These are phyloP conservation scores for Antennarius striatus DNA, from an alignment of 2,113 vertebrate species.

Conservation along the genomic window DNA sequence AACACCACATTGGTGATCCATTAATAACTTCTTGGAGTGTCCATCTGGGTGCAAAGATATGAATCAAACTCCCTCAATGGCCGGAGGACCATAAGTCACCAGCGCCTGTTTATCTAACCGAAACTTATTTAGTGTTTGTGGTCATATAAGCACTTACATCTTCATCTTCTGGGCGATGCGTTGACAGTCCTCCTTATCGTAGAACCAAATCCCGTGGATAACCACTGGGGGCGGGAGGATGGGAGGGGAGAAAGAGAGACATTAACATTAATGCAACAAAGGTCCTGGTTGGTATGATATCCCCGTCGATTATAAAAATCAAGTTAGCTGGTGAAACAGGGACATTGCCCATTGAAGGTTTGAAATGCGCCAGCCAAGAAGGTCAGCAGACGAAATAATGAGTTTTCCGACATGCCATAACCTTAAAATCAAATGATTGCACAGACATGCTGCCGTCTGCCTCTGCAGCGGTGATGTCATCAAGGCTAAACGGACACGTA, in stretches of 20 bases:
- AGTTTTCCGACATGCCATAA: constrained; percentile 9
- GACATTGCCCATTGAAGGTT: neutral
- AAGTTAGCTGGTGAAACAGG: constrained; percentile 6
- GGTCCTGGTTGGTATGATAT: constrained; percentile 8
- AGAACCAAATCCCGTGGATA: constrained; percentile 99
- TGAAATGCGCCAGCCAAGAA: neutral
- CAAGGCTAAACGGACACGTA: constrained; percentile 20
- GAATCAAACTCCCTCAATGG: neutral
- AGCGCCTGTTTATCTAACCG: neutral
- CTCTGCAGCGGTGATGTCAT: constrained; percentile 25
- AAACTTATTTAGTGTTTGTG: constrained; percentile 8
- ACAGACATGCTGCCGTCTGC: constrained; percentile 13
- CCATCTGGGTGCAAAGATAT: too few species aligned
- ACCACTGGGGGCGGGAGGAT: constrained; percentile 81
- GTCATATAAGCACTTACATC: constrained; percentile 83
- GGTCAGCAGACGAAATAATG: constrained; percentile 52
- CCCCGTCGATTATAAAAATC: constrained; percentile 1
- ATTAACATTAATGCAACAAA: constrained; percentile 7
- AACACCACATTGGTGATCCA: too few species aligned
- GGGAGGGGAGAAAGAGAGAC: constrained; percentile 1
- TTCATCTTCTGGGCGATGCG: constrained; percentile 95
- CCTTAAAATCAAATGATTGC: constrained; percentile 39
- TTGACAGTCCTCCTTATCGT: constrained; percentile 94
- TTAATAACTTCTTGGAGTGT: too few species aligned
- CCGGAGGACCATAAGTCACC: neutral